These are phyloP conservation scores for Colletes collaris DNA, from an alignment of 2,888 invertebrate species.

Conservation along the genomic window DNA sequence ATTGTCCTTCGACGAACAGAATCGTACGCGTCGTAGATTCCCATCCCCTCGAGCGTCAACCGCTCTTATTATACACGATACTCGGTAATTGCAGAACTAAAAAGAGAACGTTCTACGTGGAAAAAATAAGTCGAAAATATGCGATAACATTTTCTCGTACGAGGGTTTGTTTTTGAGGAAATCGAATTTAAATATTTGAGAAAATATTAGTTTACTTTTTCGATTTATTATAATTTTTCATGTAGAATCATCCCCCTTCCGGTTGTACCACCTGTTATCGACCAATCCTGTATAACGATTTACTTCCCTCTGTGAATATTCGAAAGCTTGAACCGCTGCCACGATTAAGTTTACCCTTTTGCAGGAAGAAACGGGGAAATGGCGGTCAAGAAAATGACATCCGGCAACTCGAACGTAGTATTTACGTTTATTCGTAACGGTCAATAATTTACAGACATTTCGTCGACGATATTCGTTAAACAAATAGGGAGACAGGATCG, in stretches of 20 bases:
- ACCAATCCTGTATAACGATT: neutral
- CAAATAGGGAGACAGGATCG: no score
- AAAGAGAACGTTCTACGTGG: no score
- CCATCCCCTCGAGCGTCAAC: neutral
- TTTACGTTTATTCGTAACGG: neutral
- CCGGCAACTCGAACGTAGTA: neutral
- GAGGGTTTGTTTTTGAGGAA: no score
- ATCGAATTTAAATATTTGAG: no score
- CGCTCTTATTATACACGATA: conserved; percentile 1
- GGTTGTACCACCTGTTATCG: no score
- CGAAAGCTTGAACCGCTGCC: neutral
- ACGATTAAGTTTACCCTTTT: neutral
- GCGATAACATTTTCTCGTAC: no score
- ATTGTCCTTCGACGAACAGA: conserved; percentile 12
- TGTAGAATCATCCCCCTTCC: no score
- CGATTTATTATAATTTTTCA: no score
- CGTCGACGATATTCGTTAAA: neutral
- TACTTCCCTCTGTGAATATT: conserved; percentile 12
- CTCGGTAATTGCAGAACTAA: no score
- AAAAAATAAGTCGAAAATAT: no score
- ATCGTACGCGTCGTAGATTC: neutral
- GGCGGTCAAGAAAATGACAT: neutral
- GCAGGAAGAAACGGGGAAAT: neutral
- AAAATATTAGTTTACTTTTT: no score
- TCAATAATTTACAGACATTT: neutral